Conservation (phyloP, 1,140 invertebrate genomes). For the Drosophila pachea region DNA sequence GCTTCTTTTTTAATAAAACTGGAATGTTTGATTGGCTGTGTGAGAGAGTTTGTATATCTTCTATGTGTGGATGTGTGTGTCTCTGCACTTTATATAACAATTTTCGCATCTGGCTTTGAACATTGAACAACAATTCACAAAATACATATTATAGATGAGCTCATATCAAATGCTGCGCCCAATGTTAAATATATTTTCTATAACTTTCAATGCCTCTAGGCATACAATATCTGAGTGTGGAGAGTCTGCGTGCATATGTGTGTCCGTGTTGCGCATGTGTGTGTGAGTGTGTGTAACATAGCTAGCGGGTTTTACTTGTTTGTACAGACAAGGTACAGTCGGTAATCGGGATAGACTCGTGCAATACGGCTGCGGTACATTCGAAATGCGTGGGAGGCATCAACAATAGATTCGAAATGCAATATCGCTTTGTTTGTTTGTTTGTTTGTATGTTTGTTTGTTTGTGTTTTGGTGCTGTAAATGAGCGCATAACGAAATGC, state of each 20-base stretch:
- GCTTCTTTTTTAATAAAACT: constrained; percentile 22
- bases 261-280: constrained; percentile 5
- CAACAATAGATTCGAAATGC: constrained; percentile 24
- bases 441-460: constrained; percentile 31
- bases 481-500: constrained; percentile 62
- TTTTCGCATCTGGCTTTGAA: constrained; percentile 47
- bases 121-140: constrained; percentile 63
- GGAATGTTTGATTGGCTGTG: constrained; percentile 41
- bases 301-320: constrained; percentile 49
- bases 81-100: constrained; percentile 54
- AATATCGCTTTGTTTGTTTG: constrained; percentile 32
- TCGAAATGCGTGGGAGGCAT: constrained; percentile 23
- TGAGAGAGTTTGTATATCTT: constrained; percentile 35
- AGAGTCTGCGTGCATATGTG: neutral
- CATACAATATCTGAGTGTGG: constrained; percentile 51
- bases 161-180: constrained; percentile 23
- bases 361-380: constrained; percentile 48
- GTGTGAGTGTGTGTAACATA: constrained; percentile 37
- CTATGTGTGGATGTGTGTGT: constrained; percentile 14
- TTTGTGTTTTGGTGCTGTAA: constrained; percentile 30
- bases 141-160: constrained; percentile 43
- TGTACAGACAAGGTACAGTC: constrained; percentile 65
- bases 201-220: constrained; percentile 45
- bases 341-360: constrained; percentile 50
- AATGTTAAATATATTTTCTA: constrained; percentile 25